Percentiles rank a stretch among this genome's conserved stretches.
Evolutionary conservation across 2,113 vertebrate genomes (phyloP).

Genomic region (Misgurnus anguillicaudatus): DNA sequence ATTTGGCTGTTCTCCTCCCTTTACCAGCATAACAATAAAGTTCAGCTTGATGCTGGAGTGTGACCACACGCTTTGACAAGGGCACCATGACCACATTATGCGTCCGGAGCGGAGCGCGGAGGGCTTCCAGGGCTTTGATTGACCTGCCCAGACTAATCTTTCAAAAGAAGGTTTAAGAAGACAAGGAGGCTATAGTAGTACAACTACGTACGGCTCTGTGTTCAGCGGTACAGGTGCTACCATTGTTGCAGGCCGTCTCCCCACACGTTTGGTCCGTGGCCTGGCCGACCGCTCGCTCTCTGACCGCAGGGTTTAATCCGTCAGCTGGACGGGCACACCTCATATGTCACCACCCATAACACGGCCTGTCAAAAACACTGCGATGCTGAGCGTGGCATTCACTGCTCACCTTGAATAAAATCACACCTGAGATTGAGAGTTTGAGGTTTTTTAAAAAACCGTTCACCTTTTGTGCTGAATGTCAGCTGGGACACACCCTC

Average conservation of each 20-base stretch:
- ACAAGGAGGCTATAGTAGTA: slow-evolving; percentile 32
- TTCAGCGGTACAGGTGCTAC: slow-evolving; percentile 56
- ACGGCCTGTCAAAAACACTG: slow-evolving; percentile 56
- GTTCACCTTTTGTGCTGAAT: slow-evolving; percentile 56
- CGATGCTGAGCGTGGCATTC: slow-evolving; percentile 33
- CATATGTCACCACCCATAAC: slow-evolving; percentile 59
- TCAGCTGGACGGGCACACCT: slow-evolving; percentile 48
- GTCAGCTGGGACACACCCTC: slow-evolving; percentile 60
- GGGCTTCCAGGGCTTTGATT: slow-evolving; percentile 46
- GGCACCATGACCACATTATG: slow-evolving; percentile 59
- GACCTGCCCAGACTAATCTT: slow-evolving; percentile 60
- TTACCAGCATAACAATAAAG: slow-evolving; percentile 53
- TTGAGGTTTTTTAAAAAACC: slow-evolving; percentile 2
- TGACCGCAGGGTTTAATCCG: slow-evolving; percentile 18
- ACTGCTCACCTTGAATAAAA: slow-evolving; percentile 54
- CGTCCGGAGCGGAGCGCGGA: slow-evolving; percentile 45
- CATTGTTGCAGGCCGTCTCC: slow-evolving; percentile 52
- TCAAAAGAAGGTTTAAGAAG: slow-evolving; percentile 53
- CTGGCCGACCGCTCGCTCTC: slow-evolving; percentile 24
- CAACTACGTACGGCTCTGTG: background rate
- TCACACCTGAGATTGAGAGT: slow-evolving; percentile 36
- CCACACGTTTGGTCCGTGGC: slow-evolving; percentile 36
- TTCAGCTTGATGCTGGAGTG: slow-evolving; percentile 55
- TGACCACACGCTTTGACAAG: slow-evolving; percentile 61
- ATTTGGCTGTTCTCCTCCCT: slow-evolving; percentile 42